Base-by-base conservation (phyloP, 2,113 vertebrate species). In the Prochilodus magdalenae region DNA sequence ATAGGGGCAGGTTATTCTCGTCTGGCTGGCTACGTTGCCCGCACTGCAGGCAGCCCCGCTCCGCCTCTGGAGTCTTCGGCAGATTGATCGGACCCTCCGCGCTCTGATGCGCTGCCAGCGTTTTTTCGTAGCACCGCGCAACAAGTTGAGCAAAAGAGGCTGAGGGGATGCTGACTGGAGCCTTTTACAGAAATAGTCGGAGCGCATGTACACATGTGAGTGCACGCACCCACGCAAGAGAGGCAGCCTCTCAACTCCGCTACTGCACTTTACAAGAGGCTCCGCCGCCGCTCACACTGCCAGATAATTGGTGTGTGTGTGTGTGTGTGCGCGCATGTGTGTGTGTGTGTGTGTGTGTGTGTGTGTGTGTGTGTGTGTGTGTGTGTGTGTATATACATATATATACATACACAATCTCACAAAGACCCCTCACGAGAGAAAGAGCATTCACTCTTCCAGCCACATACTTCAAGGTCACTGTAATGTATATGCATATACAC, bases 171-270 rank as follows among this genome's bases (percentile, higher is more conserved):
- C 92, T 92, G 92, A 93, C 92, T 93, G 91, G 89, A 75, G 81
- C 74, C 67, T 60, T 76, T 90, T 92, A 90, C 92, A 91, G 89
- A 94, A 94, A 93, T 93, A 93, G 92, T 91, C 85, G 24, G 89
- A 92, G 92, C 89, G 86, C 91, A 92, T 91, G 90, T 90, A 89
- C 88, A 91, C 91, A 91, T 92, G 91, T 91, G 87, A 88, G 80
- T 87, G 91, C 80, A 90, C 91, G 90, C 91, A 89, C 94, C 93
- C 93, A 94, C 94, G 92, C 94, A 91, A 92, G 91, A 90, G 73
- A 91, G 91, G 84, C 91, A 88, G 87, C 86, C 91, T 93, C 90
- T 91, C 90, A 91, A 92, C 91, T 92, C 89, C 86, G 86, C 89
- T 88, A 90, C 90, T 87, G 88, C 91, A 89, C 87, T 91, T 92